A percentile compares a stretch with the other conserved stretches of the same genome.
Evolutionary conservation across 2,113 vertebrate species (phyloP).

Genomic region (Lamprologus sp.): DNA sequence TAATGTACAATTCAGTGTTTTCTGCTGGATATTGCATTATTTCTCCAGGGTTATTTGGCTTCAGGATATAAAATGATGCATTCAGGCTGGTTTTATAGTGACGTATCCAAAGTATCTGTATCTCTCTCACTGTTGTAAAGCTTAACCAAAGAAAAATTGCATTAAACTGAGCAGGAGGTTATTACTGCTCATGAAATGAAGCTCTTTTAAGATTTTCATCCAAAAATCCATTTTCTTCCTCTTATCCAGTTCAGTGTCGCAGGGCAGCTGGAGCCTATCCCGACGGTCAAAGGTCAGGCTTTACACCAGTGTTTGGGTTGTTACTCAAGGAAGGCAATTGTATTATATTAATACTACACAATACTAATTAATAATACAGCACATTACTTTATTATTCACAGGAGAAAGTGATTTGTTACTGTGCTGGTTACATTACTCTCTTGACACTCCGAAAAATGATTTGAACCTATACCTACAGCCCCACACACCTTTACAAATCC

Average conservation of each 20-base stretch:
- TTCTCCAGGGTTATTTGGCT: background rate
- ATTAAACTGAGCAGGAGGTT: background rate
- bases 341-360: background rate
- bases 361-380: background rate
- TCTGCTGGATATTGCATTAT: background rate
- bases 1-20: background rate
- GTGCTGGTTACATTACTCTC: background rate
- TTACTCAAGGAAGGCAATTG: fast-evolving
- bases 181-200: background rate
- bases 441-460: background rate
- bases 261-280: background rate
- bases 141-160: background rate
- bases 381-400: background rate
- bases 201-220: background rate
- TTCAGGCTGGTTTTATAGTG: background rate
- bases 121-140: background rate
- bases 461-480: background rate
- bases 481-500: background rate
- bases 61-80: background rate
- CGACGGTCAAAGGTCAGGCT: fast-evolving
- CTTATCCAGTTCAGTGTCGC: background rate
- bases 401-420: background rate
- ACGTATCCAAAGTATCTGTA: background rate
- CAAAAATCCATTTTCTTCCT: background rate
- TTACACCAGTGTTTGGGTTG: background rate